phyloP scores from a whole-genome alignment of 2,888 invertebrate species.

The Arctia plantaginis region DNA sequence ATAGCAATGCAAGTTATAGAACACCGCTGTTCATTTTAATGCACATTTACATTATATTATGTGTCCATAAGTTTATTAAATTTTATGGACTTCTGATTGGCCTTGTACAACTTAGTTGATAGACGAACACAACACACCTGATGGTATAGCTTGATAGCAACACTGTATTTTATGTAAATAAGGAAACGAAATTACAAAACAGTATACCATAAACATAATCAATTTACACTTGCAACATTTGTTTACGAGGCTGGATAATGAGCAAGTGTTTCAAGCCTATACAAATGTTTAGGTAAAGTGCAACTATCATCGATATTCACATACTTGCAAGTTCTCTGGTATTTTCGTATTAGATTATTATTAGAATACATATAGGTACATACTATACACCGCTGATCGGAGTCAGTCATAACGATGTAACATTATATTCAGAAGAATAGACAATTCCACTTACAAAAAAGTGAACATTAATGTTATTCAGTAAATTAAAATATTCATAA shows the following conservation, averaged over 20 bases:
- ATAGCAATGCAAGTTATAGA: conserved; percentile 65
- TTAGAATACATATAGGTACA: too few species aligned
- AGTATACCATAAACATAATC: background rate
- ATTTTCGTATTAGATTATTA: too few species aligned
- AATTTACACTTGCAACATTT: background rate
- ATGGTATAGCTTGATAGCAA: background rate
- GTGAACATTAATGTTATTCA: background rate
- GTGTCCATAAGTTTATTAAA: background rate
- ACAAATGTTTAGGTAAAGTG: background rate
- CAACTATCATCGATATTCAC: too few species aligned
- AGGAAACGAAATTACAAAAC: background rate
- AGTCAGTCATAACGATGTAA: background rate
- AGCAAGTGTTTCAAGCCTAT: background rate
- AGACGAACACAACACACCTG: background rate
- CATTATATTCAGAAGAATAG: background rate
- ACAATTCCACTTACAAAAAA: background rate
- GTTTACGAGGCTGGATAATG: background rate
- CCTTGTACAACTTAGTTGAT: background rate
- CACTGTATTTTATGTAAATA: background rate
- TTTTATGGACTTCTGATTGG: background rate
- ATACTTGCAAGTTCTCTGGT: too few species aligned
- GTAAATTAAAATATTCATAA: background rate
- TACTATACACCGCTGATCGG: background rate
- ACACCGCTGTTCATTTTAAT: conserved; percentile 43
- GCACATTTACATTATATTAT: conserved; percentile 23